Evolutionary conservation across 2,888 invertebrate species (phyloP).

Genomic region (Myopa testacea): DNA sequence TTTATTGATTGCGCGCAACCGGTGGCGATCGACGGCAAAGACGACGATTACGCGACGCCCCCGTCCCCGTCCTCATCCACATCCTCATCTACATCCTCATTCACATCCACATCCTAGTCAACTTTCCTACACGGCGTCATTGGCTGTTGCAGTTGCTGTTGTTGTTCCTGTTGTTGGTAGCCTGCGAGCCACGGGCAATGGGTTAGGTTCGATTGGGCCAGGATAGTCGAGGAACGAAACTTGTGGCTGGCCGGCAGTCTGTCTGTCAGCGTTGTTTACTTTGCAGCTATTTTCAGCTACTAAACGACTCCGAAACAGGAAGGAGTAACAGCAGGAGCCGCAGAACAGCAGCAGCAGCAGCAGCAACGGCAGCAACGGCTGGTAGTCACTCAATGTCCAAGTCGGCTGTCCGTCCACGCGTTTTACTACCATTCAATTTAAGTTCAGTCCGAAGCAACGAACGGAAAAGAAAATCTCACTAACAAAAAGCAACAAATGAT

Average conservation of each 20-base stretch:
- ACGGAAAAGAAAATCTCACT: not conserved
- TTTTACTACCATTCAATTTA: slow-evolving; percentile 37
- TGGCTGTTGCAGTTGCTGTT: slow-evolving; percentile 45
- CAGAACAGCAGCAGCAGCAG: slow-evolving; percentile 35
- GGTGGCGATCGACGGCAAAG: slow-evolving; percentile 40
- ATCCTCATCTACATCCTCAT: slow-evolving; percentile 46
- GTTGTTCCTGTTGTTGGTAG: slow-evolving; percentile 31
- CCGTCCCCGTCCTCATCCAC: slow-evolving; percentile 19
- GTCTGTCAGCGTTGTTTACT: slow-evolving; percentile 24
- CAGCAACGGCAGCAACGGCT: not conserved
- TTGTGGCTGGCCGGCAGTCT: not conserved
- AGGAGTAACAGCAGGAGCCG: slow-evolving; percentile 52
- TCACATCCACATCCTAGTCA: slow-evolving; percentile 14
- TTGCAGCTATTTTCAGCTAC: slow-evolving; percentile 33
- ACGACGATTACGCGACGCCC: slow-evolving; percentile 36
- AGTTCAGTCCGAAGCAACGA: slow-evolving; percentile 1
- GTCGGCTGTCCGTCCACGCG: slow-evolving; percentile 18
- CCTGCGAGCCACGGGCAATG: slow-evolving; percentile 42
- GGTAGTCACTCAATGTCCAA: slow-evolving; percentile 27
- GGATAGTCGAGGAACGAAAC: not conserved
- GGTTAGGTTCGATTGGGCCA: slow-evolving; percentile 9
- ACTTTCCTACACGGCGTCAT: slow-evolving; percentile 11
- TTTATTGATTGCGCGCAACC: slow-evolving; percentile 58
- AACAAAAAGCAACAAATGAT: slow-evolving; percentile 5
- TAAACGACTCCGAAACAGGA: slow-evolving; percentile 43